Percentiles rank a stretch among this genome's conserved stretches.
phyloP scores from a whole-genome alignment of 2,113 vertebrate species.

The Silurus asotus region DNA sequence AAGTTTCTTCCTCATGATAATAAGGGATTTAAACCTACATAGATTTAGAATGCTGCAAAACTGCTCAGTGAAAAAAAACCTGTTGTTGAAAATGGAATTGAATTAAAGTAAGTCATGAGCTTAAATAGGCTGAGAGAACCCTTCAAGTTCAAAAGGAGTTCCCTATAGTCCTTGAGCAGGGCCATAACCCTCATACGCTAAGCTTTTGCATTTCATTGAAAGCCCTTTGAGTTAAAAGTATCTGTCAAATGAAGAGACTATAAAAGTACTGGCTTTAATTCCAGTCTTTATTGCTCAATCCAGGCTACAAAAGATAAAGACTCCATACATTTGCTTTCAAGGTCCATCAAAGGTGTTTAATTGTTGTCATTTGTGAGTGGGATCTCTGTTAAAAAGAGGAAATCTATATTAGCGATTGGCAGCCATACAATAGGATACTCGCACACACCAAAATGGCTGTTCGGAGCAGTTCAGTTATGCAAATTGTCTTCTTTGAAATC shows the following conservation, averaged over 20 bases:
- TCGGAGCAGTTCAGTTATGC: constrained; percentile 58
- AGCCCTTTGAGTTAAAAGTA: not conserved
- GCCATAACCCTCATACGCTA: not conserved
- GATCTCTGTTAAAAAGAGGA: not conserved
- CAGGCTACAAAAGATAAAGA: not conserved
- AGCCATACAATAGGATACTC: constrained; percentile 2
- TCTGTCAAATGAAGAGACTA: not conserved
- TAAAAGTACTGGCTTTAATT: not conserved
- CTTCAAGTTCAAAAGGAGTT: not conserved
- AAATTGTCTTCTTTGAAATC: constrained; percentile 33
- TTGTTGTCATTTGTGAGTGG: not conserved
- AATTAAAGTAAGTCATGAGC: not conserved
- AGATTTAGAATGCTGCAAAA: not conserved
- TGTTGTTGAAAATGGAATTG: not conserved
- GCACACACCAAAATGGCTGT: constrained; percentile 17
- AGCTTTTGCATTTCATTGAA: not conserved
- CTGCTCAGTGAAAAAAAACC: not conserved
- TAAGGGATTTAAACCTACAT: not conserved
- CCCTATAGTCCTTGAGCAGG: not conserved
- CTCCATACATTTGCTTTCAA: not conserved
- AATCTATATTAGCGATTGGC: constrained; percentile 15
- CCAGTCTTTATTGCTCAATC: not conserved
- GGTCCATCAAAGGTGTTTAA: not conserved
- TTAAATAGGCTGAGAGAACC: not conserved
- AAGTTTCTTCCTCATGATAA: not conserved